Evolutionary conservation across 2,888 invertebrate genomes (phyloP).

Genomic region (Caenorhabditis sp.): DNA sequence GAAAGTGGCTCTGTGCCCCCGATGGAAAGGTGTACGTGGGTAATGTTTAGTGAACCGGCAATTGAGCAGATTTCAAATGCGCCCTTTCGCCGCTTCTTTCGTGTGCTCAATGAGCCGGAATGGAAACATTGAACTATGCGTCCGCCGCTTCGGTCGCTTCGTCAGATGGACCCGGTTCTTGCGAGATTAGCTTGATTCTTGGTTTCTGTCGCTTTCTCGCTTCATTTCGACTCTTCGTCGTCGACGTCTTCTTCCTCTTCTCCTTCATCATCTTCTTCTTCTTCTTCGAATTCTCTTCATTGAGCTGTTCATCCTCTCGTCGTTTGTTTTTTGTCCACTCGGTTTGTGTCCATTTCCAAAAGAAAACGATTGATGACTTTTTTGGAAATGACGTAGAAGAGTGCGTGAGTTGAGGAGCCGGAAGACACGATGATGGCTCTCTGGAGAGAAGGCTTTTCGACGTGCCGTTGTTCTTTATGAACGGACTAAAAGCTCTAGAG

Average conservation of each 20-base stretch:
- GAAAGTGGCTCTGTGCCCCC: constrained; percentile 39
- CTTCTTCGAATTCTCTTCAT: neutral
- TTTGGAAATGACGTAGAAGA: constrained; percentile 15
- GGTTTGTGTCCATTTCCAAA: constrained; percentile 20
- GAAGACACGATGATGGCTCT: constrained; percentile 38
- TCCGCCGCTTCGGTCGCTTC: constrained; percentile 8
- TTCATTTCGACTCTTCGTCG: neutral
- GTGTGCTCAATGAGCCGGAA: constrained; percentile 60
- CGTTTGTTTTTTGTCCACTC: constrained; percentile 7
- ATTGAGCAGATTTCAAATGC: constrained; percentile 56
- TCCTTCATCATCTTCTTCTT: too few species aligned
- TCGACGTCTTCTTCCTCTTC: too few species aligned
- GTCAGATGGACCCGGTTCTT: constrained; percentile 43
- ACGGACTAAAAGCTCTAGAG: constrained; percentile 6
- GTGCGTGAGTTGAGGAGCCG: constrained; percentile 2
- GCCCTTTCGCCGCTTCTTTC: constrained; percentile 48
- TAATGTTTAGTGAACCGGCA: constrained; percentile 63
- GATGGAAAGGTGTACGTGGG: constrained; percentile 47
- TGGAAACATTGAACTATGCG: constrained; percentile 58
- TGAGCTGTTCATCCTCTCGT: constrained; percentile 35
- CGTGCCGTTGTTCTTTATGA: neutral
- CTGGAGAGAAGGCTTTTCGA: constrained; percentile 19
- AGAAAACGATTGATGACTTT: constrained; percentile 55
- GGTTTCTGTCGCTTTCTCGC: constrained; percentile 24
- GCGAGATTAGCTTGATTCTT: constrained; percentile 62